Evolutionary conservation across 1,140 invertebrate species (phyloP).

Genomic region (Drosophila fuyamai): DNA sequence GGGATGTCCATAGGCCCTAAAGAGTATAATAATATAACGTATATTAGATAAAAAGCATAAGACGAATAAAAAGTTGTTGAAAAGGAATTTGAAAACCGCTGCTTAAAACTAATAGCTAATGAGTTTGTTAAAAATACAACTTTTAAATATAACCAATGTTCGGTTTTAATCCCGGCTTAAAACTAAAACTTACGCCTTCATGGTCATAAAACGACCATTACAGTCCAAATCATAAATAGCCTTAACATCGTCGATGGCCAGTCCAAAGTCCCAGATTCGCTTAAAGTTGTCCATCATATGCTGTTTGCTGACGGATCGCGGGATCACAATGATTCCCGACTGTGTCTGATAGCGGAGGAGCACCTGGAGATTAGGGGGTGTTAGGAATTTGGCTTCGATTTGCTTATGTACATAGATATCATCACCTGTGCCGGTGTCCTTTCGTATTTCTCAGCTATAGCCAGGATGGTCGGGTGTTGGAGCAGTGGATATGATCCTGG

Average conservation of each 20-base stretch:
- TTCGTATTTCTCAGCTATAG: slow-evolving; percentile 88
- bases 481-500: slow-evolving; percentile 69
- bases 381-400: too few relatives aligned
- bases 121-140: too few relatives aligned
- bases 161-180: too few relatives aligned
- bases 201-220: slow-evolving; percentile 76
- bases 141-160: too few relatives aligned
- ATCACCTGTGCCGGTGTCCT: slow-evolving; percentile 86
- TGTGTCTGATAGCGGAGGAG: slow-evolving; percentile 88
- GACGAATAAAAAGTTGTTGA: neutral
- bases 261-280: slow-evolving; percentile 89
- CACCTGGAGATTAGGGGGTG: slow-evolving; percentile 85
- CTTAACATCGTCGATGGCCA: slow-evolving; percentile 88
- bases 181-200: slow-evolving; percentile 56
- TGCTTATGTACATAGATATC: too few relatives aligned
- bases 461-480: slow-evolving; percentile 84
- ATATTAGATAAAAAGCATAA: neutral
- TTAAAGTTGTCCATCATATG: slow-evolving; percentile 90
- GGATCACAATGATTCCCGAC: slow-evolving; percentile 88
- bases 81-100: too few relatives aligned
- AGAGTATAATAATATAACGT: neutral
- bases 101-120: too few relatives aligned
- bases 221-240: slow-evolving; percentile 87
- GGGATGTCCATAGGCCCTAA: slow-evolving; percentile 69
- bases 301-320: slow-evolving; percentile 89